Percentiles rank a stretch among this genome's conserved stretches.
Evolutionary conservation across 2,797 vertebrate genomes (phyloP).

Genomic region (Jordanella pulchra): DNA sequence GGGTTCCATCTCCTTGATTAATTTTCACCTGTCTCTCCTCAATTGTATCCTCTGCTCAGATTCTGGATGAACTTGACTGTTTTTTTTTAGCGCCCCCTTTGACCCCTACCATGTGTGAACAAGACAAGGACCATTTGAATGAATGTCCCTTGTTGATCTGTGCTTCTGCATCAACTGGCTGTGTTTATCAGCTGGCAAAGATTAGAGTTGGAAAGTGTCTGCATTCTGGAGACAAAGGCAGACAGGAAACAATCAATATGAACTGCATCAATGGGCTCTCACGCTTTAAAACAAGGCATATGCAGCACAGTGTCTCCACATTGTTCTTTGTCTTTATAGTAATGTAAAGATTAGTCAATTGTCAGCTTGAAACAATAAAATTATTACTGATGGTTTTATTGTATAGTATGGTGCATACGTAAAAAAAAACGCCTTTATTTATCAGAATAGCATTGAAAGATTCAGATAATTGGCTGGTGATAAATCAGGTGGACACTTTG

Average conservation of each 20-base stretch:
- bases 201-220: conserved; percentile 40
- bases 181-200: conserved; percentile 66
- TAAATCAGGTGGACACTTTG: not conserved
- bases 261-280: conserved; percentile 50
- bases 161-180: conserved; percentile 45
- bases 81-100: conserved; percentile 19
- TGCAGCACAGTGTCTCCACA: conserved; percentile 37
- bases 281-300: conserved; percentile 41
- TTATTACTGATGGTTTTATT: not conserved
- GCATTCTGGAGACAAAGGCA: conserved; percentile 59
- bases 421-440: conserved; percentile 2
- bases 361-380: conserved; percentile 20
- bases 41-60: conserved; percentile 52
- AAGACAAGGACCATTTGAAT: conserved; percentile 59
- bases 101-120: conserved; percentile 55
- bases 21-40: conserved; percentile 68
- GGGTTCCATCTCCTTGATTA: conserved; percentile 30
- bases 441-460: conserved; percentile 2
- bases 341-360: conserved; percentile 35
- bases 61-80: conserved; percentile 18
- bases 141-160: conserved; percentile 56
- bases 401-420: not conserved
- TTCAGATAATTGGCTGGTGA: not conserved
- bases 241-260: conserved; percentile 64
- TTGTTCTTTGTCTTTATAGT: conserved; percentile 41